Evolutionary conservation across 2,888 invertebrate species (phyloP), one percentile per base, ranked within the genome.

Genomic region (Melolontha melolontha): DNA sequence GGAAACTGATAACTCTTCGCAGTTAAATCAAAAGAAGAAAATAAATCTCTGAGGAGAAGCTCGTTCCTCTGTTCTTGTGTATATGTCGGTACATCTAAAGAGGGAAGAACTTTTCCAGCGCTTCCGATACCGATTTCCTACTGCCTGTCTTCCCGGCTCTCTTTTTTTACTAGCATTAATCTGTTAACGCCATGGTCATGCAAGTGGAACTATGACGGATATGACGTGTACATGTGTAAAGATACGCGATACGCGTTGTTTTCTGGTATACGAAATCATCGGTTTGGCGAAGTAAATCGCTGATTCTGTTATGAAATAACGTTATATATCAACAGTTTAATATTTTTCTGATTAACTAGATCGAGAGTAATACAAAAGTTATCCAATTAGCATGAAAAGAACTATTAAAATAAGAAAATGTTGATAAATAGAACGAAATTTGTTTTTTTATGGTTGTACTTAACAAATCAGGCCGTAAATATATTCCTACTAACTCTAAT

Each of bases 1-100:
- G 67, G 70, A 67, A 70, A 70, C 70, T 70, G 67, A 70, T 70
- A 64, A 70, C 67, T 59, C 67, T 66, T 67, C 64, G 67, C 67
- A 70, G 67, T 67, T 70, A 70, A 70, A 70, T 70, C 70, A 70
- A 70, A 70, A 59, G 59, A 59, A 70, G 59, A 51, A 44, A 11
- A 59, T 59, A 59, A 59, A 59, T 59, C 59, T 44, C 44, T 12
- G 27, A 34, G 50, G 29, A 17, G 12, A 12, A 12, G 17, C 16
- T 16, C 17, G 8, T 29, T 44, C 10, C 29, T 27, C 44, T 39
- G 29, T 41, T 17, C 40, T 22, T 22, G 10, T 22, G n/a, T 50
- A 2, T 22, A 49, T 34, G 14, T 52, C 12, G 29, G 52, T 29
- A n/a, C 7, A 29, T 34, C 12, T 11, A 12, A 42, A 1, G 29